These are phyloP conservation scores for Cheumatopsyche charites DNA, from an alignment of 1,140 invertebrate genomes.

Conservation along the genomic window DNA sequence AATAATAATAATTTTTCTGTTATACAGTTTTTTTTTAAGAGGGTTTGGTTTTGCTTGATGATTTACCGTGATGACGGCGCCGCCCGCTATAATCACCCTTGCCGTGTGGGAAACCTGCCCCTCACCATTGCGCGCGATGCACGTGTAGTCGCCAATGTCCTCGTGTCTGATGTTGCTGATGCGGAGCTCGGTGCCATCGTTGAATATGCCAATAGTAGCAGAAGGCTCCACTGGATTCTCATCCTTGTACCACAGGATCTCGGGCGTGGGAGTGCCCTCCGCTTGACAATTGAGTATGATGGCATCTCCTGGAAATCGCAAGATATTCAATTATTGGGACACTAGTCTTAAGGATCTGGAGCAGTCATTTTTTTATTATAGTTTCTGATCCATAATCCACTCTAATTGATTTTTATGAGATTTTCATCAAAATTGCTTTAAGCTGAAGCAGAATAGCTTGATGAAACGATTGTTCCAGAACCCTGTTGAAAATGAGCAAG, in stretches of 20 bases:
- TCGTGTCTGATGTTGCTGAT: slow-evolving; percentile 89
- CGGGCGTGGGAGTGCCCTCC: slow-evolving; percentile 88
- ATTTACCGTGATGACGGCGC: slow-evolving; percentile 74
- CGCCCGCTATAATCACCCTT: slow-evolving; percentile 92
- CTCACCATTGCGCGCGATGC: slow-evolving; percentile 92
- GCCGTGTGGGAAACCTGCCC: slow-evolving; percentile 93
- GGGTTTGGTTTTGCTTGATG: slow-evolving; percentile 40
- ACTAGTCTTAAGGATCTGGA: too few relatives aligned
- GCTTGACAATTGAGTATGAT: slow-evolving; percentile 95
- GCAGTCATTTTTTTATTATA: too few relatives aligned
- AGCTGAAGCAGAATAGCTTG: too few relatives aligned
- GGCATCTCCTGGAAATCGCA: slow-evolving; percentile 73
- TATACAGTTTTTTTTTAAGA: neutral
- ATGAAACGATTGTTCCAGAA: too few relatives aligned
- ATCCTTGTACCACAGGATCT: slow-evolving; percentile 92
- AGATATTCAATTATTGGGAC: neutral
- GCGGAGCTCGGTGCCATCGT: slow-evolving; percentile 88
- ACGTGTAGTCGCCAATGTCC: slow-evolving; percentile 95
- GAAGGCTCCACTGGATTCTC: slow-evolving; percentile 87
- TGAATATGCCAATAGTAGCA: slow-evolving; percentile 83
- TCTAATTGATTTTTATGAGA: too few relatives aligned
- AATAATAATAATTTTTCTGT: slow-evolving; percentile 8
- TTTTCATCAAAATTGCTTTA: too few relatives aligned
- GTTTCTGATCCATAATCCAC: too few relatives aligned
- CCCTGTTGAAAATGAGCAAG: too few relatives aligned